phyloP scores from a whole-genome alignment of 2,797 vertebrate species.

The Chiroxiphia lanceolata region DNA sequence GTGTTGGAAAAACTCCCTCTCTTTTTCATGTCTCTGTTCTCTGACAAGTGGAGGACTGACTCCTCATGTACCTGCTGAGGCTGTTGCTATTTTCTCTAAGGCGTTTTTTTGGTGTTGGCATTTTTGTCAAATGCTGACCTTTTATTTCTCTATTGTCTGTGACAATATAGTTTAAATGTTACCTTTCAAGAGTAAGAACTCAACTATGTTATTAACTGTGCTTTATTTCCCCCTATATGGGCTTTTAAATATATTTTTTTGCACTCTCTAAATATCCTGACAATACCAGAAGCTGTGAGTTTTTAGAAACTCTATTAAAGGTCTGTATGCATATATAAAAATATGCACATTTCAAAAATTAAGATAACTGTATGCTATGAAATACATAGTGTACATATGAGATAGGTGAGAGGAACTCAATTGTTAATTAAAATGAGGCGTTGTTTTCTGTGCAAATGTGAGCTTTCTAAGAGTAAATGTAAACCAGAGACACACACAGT shows the following conservation, averaged over 20 bases:
- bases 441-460: background rate
- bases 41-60: background rate
- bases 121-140: background rate
- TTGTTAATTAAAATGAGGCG: background rate
- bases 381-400: background rate
- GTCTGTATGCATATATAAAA: background rate
- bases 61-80: background rate
- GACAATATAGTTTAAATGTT: background rate
- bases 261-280: background rate
- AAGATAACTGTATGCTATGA: background rate
- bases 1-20: accelerated
- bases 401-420: background rate
- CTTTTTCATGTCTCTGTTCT: background rate
- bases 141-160: background rate
- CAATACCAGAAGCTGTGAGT: background rate
- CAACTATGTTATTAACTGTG: background rate
- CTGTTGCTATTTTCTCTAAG: background rate
- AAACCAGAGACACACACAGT: background rate
- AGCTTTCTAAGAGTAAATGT: background rate
- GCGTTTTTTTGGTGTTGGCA: background rate
- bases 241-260: background rate
- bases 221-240: background rate
- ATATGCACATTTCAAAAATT: background rate
- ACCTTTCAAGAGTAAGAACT: background rate
- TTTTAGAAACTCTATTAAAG: background rate